Conservation (phyloP, 2,888 invertebrate species). For the Minunthozetes semirufus region DNA sequence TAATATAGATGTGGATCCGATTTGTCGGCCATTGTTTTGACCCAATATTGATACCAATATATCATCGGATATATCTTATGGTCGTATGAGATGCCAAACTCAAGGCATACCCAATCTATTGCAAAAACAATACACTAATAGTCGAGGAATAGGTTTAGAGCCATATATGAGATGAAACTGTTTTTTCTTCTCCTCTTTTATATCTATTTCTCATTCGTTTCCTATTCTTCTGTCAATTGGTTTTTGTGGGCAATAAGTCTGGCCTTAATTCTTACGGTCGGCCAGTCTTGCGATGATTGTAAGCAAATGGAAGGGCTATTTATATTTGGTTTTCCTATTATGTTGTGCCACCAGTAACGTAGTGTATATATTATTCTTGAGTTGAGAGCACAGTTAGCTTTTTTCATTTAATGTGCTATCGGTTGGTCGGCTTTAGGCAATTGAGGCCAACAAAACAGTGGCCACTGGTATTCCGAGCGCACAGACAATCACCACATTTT, state of each 20-base stretch:
- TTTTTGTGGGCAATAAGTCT: constrained; percentile 1
- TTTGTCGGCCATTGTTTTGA: not conserved
- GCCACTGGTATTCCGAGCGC: not conserved
- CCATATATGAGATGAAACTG: not conserved
- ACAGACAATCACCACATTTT: not conserved
- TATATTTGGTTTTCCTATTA: constrained; percentile 31
- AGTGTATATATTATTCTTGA: not conserved
- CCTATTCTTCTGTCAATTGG: not conserved
- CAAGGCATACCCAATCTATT: not conserved
- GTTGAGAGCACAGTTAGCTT: constrained; percentile 18
- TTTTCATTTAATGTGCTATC: constrained; percentile 25
- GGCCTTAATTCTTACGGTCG: constrained; percentile 18
- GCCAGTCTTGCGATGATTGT: constrained; percentile 12
- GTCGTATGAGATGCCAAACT: constrained; percentile 17
- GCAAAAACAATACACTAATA: not conserved
- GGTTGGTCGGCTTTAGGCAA: constrained; percentile 30
- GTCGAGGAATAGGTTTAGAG: not conserved
- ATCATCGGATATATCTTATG: not conserved
- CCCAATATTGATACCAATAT: constrained; percentile 6
- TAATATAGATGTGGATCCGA: not conserved
- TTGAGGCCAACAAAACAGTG: constrained; percentile 11
- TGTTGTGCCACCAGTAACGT: not conserved
- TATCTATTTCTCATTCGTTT: constrained; percentile 1
- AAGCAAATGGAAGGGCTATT: constrained; percentile 31
- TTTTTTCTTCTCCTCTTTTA: not conserved